Evolutionary conservation across 92 coral and sea anemone genomes (phyloP), one percentile per base, ranked within the genome.

Genomic region (Phenganax subtilis): DNA sequence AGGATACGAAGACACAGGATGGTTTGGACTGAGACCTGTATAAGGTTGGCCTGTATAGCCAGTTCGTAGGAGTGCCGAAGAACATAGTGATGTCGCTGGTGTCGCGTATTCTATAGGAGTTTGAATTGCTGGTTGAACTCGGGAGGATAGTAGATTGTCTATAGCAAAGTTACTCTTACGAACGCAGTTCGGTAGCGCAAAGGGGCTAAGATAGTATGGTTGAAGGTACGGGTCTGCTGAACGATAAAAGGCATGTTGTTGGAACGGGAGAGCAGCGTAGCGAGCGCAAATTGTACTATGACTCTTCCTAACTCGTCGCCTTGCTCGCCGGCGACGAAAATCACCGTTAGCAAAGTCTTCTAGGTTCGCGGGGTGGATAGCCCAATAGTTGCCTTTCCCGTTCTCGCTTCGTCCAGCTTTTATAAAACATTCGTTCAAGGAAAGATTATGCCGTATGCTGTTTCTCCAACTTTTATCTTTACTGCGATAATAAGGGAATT

Each of bases 391-490:
- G 0, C 99, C 99, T 54, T 96, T 96, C 30, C 99, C 99, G 70
- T 96, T 96, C 62, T 96, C 99, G 70, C 99, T 96, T 69, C 99
- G 87, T 66, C 99, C 99, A 0, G 97, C 97, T 64, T 96, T 96
- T 66, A 96, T 96, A 71, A 96, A 96, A 81, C 99, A 96, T 69
- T 96, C 99, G 87, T 96, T 96, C 16, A 96, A 87, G 61, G 99
- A 96, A 65, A 96, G 72, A 84, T 96, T 96, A 17, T 96, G 99
- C 2, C 99, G 72, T 17, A 96, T 96, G 71, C 99, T 96, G 87
- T 96, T 96, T n/a, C 99, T 76, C 99, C 99, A 96, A 64, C 97
- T 91, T 82, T 96, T 96, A 90, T 96, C 99, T 81, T 96, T 96
- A 86, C 92, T 96, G 3, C 97, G 82, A 77, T 96, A 96, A 79